Base-by-base conservation (phyloP, 2,113 vertebrate genomes). In the Pomatostomus ruficeps region DNA sequence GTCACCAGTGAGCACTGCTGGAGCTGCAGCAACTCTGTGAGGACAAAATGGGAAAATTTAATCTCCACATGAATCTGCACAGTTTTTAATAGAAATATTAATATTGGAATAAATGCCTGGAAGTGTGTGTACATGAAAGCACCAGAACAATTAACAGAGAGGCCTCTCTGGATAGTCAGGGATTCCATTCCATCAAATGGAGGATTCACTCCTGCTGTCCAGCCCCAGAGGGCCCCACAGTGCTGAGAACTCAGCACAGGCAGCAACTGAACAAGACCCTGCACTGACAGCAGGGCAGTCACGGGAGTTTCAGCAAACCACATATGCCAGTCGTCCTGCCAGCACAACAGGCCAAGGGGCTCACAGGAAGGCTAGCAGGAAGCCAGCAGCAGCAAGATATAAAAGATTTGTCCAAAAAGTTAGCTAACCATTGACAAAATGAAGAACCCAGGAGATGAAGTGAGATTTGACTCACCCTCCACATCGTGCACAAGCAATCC, bases 31-130 rank as follows among this genome's bases (percentile, higher is more conserved):
- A 55, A 35, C 26, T 14, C 49, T 33, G 31, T 0, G 0, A 72
- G 28, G 23, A 12, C 22, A 74, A 67, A 35, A 4, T 0, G 1
- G 36, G 16, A 33, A 49, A 45, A 49, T 0, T 11, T 31, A 26
- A 63, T 28, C 31, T 75, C 62, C 9, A 18, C 9, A 10, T 7
- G 10, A 46, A 78, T 43, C 43, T 26, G 35, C 19, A 9, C 1
- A 11, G 13, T 17, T 85, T 49, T 51, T 33, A 84, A 75, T 23
- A 71, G 38, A n/a, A 81, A n/a, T 68, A 28, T 26, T 67, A 43
- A 77, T 75, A 68, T 1, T 18, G 14, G 20, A 70, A 36, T 48
- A 68, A 61, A 75, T n/a, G 45, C 25, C n/a, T 2, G 2, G 51
- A 59, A 59, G 45, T 26, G n/a, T 2, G 18, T 26, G 36, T 14